Conservation (phyloP, 2,888 invertebrate genomes). For the Hirtodrosophila cameraria region DNA sequence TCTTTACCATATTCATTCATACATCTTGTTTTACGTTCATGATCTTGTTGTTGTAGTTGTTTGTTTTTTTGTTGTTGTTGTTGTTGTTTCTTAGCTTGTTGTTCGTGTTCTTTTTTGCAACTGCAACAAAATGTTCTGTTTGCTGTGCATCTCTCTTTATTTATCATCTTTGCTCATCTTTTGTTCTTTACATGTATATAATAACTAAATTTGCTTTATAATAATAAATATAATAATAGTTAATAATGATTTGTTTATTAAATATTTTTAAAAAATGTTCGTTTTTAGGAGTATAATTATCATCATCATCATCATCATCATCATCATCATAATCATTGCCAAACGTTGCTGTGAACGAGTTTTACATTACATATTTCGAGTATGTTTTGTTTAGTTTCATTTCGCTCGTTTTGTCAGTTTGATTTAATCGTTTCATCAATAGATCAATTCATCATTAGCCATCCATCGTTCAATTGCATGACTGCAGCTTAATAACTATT, state of each 20-base stretch:
- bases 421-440: slow-evolving; percentile 16
- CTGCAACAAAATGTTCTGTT: slow-evolving; percentile 54
- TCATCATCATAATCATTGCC: slow-evolving; percentile 58
- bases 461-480: slow-evolving; percentile 36
- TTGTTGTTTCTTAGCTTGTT: slow-evolving; percentile 26
- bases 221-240: slow-evolving; percentile 75
- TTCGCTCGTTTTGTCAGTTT: slow-evolving; percentile 31
- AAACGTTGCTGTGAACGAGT: slow-evolving; percentile 37
- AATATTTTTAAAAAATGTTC: slow-evolving; percentile 78
- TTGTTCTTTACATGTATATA: slow-evolving; percentile 73
- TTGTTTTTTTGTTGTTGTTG: slow-evolving; percentile 28
- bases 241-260: slow-evolving; percentile 79
- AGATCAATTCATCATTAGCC: slow-evolving; percentile 18
- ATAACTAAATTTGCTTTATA: slow-evolving; percentile 77
- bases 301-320: slow-evolving; percentile 49
- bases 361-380: slow-evolving; percentile 18
- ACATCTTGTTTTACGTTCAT: slow-evolving; percentile 28
- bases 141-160: slow-evolving; percentile 57
- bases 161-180: slow-evolving; percentile 56
- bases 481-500: slow-evolving; percentile 68
- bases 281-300: slow-evolving; percentile 74
- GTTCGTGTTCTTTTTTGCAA: slow-evolving; percentile 32
- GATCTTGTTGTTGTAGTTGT: slow-evolving; percentile 26
- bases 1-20: slow-evolving; percentile 64
- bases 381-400: slow-evolving; percentile 16